Percentiles rank a stretch among this genome's conserved stretches.
These are phyloP conservation scores for Glareola pratincola DNA, from an alignment of 2,113 vertebrate genomes.

Conservation along the genomic window DNA sequence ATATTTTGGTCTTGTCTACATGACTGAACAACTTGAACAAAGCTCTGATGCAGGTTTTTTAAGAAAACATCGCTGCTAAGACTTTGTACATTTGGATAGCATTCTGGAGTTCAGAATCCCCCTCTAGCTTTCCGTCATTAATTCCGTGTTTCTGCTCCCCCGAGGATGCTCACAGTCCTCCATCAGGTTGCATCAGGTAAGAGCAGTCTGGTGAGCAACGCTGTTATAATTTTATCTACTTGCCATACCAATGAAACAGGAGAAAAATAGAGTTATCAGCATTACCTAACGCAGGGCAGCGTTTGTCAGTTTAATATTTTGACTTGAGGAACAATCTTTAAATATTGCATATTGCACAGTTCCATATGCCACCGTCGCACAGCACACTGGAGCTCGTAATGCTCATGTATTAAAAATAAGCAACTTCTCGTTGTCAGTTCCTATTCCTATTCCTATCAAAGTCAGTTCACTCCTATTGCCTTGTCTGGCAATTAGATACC, in stretches of 20 bases:
- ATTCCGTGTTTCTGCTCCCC: neutral
- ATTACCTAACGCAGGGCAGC: neutral
- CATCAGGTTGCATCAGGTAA: neutral
- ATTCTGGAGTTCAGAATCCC: neutral
- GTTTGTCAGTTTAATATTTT: neutral
- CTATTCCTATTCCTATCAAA: neutral
- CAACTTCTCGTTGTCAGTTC: neutral
- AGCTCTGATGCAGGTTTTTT: neutral
- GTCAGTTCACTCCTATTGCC: neutral
- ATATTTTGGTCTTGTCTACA: neutral
- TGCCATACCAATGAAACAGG: neutral
- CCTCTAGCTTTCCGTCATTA: neutral
- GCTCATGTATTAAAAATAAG: neutral
- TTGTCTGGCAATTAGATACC: neutral
- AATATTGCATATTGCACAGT: neutral
- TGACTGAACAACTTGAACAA: neutral
- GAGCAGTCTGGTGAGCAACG: neutral
- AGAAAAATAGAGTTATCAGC: neutral
- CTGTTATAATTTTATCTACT: neutral
- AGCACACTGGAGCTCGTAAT: neutral
- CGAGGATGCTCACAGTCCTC: neutral
- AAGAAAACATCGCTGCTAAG: neutral
- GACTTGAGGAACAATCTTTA: neutral
- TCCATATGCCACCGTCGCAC: neutral
- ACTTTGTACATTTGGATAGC: neutral